Base-by-base conservation (phyloP, 2,113 vertebrate genomes). In the Nymphicus hollandicus region DNA sequence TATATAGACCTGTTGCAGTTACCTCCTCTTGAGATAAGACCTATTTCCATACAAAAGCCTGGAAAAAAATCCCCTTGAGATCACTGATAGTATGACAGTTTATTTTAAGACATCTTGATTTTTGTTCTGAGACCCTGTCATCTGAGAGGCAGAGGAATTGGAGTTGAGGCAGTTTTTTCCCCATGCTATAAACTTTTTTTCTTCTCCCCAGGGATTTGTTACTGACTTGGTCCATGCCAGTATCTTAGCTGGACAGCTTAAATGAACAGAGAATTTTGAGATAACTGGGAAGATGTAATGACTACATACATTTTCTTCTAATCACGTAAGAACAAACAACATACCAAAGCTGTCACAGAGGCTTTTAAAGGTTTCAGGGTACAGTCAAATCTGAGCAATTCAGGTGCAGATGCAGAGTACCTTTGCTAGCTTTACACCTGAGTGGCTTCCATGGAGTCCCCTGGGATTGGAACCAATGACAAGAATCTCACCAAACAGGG, bases 31-130 rank as follows among this genome's bases (percentile, higher is more conserved):
- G 80, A 92, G 78, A 93, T 91, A 88, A 92, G 80, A 89, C 81
- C 35, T 91, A 72, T 86, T 95, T 96, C 81, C 80, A 74, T 94
- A 91, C 71, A 93, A 95, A 93, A 96, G 70, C 81, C n/a, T 65
- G 46, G 55, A 5, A 65, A 76, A 81, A 89, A 85, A 89, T 82
- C 23, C 77, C 28, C 77, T 90, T 61, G 52, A 91, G 86, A 93
- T 79, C 43, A 16, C 41, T 84, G 92, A 76, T 90, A 84, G 74
- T 52, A 69, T 43, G 52, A 71, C 61, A 91, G 12, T 76, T 73
- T 94, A 88, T 91, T 94, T 96, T 94, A 73, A 85, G 83, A 58
- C 12, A 71, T 82, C 86, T 89, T 94, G 88, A 85, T 91, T 93
- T 93, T 88, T 68, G n/a, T 84, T 71, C 73, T 61, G 50, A 80